Evolutionary conservation across 2,113 vertebrate species (phyloP), one percentile per base, ranked within the genome.

Genomic region (Sclerurus mexicanus): DNA sequence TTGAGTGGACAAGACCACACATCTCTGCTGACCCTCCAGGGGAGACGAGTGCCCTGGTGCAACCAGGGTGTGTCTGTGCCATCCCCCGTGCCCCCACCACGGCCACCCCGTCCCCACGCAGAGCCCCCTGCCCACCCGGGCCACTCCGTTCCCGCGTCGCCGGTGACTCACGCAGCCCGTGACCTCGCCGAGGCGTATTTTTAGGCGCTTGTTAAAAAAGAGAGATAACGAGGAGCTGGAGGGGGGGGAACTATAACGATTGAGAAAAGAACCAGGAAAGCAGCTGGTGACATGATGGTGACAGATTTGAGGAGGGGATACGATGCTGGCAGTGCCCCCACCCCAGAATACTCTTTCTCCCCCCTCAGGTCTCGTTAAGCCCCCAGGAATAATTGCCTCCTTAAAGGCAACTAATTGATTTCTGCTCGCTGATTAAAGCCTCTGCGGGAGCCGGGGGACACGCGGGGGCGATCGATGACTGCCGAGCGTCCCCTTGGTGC

Each of bases 361-460:
- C 78, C 60, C 39, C 35, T n/a, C 20, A 9, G 14, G 39, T 25
- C 89, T 89, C 8, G 7, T 86, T 93, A 90, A 92, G 40, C 64
- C 94, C 93, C 74, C 79, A 75, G 85, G 63, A 95, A 89, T 95
- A 94, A 93, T 95, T 87, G 78, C 59, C 90, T 96, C 79, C 91
- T 98, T 96, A 77, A 97, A 97, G 97, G 91, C 88, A 85, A 89
- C 96, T 98, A 98, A 98, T 98, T 98, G 98, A 98, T 98, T 98
- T 97, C 96, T 96, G 91, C 96, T 95, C 49, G 52, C 93, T 97
- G 97, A 98, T 97, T 97, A 96, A 95, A 97, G 96, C 93, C 97
- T 98, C 97, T 93, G 97, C 83, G 20, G 87, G 96, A 91, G 91
- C 90, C 10, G 39, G 75, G 84, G 92, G 67, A 84, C 58, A 10